Percentiles rank a stretch among this genome's conserved stretches.
Evolutionary conservation across 2,113 vertebrate species (phyloP).

Genomic region (Perca schrenkii): DNA sequence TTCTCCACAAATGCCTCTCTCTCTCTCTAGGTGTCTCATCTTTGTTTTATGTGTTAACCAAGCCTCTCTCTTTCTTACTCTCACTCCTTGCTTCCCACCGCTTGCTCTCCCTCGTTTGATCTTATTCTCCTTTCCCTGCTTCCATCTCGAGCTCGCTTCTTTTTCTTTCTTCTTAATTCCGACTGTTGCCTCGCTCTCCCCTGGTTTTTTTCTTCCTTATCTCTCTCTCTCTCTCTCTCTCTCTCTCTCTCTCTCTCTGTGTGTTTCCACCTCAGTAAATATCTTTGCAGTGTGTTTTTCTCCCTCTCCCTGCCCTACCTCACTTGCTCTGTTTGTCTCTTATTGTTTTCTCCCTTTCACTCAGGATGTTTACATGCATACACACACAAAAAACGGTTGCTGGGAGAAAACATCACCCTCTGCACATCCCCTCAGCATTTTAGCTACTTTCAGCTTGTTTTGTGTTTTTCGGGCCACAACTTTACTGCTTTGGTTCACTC

Average conservation of each 20-base stretch:
- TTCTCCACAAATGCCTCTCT: conserved; percentile 24
- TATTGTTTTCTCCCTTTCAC: background rate
- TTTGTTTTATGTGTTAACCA: conserved; percentile 71
- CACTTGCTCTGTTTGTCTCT: background rate
- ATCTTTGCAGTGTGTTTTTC: conserved; percentile 14
- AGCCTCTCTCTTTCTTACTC: conserved; percentile 36
- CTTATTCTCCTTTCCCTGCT: conserved; percentile 45
- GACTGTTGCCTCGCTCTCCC: conserved; percentile 1
- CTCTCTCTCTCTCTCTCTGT: background rate
- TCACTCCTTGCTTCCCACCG: conserved; percentile 16
- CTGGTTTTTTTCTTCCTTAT: conserved; percentile 14
- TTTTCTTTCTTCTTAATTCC: conserved; percentile 20
- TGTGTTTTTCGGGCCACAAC: background rate
- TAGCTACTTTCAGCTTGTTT: background rate
- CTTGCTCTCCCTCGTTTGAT: conserved; percentile 65
- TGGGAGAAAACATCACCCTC: background rate
- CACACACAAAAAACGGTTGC: background rate
- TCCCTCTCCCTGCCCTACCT: conserved; percentile 22
- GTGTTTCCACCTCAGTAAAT: conserved; percentile 41
- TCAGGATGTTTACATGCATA: conserved; percentile 8
- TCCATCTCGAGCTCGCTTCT: conserved; percentile 40
- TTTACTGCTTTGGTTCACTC: background rate
- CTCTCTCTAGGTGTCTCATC: conserved; percentile 64
- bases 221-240: conserved; percentile 7
- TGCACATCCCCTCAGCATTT: background rate